Evolutionary conservation across 2,888 invertebrate genomes (phyloP).

Genomic region (Deilephila elpenor): DNA sequence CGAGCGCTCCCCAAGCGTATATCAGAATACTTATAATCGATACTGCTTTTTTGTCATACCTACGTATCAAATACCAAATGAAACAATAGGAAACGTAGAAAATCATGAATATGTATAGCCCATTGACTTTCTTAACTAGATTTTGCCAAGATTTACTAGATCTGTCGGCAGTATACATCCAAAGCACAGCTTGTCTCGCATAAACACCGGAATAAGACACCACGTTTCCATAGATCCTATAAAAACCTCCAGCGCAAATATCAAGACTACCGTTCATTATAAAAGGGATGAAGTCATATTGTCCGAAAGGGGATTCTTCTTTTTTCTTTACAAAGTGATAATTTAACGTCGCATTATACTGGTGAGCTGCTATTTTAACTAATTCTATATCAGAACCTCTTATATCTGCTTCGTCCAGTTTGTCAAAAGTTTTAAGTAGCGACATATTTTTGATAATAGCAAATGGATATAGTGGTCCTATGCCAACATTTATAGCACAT

Average conservation of each 20-base stretch:
- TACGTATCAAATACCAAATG: slow-evolving; percentile 56
- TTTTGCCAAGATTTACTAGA: slow-evolving; percentile 60
- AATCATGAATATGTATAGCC: slow-evolving; percentile 63
- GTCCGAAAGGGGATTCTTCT: slow-evolving; percentile 50
- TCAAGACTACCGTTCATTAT: slow-evolving; percentile 67
- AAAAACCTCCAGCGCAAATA: slow-evolving; percentile 66
- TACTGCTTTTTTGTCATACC: slow-evolving; percentile 51
- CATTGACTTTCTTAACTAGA: slow-evolving; percentile 55
- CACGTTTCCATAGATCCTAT: slow-evolving; percentile 61
- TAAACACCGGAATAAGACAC: slow-evolving; percentile 72
- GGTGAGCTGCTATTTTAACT: slow-evolving; percentile 62
- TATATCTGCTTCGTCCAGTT: slow-evolving; percentile 42
- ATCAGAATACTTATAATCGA: slow-evolving; percentile 55
- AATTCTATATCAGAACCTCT: slow-evolving; percentile 65
- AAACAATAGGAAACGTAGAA: slow-evolving; percentile 60
- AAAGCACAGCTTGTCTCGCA: slow-evolving; percentile 57
- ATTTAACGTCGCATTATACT: slow-evolving; percentile 62
- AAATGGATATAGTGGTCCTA: slow-evolving; percentile 62
- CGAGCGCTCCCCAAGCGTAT: slow-evolving; percentile 63
- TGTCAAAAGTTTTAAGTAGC: slow-evolving; percentile 53
- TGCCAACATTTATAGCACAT: slow-evolving; percentile 64
- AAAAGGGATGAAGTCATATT: slow-evolving; percentile 52
- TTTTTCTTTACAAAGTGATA: slow-evolving; percentile 54
- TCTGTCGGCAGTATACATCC: slow-evolving; percentile 65
- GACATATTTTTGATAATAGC: slow-evolving; percentile 50